Percentiles rank a stretch among this genome's conserved stretches.
Conservation (phyloP, 2,888 invertebrate species). For the Phortica okadai region DNA sequence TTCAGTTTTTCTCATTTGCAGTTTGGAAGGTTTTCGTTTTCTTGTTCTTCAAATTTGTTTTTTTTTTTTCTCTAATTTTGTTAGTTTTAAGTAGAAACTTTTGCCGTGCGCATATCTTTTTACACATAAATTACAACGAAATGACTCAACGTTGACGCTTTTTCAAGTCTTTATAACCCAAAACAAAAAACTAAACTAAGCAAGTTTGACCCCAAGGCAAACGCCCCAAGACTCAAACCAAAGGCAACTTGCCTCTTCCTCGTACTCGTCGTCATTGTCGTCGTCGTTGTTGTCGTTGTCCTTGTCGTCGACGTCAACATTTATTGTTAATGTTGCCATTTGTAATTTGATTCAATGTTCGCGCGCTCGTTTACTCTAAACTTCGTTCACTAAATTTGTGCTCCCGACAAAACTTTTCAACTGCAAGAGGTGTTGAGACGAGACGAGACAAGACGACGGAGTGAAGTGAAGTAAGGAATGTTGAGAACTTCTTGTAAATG, state of each 20-base stretch:
- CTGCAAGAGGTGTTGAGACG: background rate
- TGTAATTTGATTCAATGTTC: conserved; percentile 17
- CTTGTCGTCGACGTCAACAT: conserved; percentile 13
- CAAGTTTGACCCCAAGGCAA: no score
- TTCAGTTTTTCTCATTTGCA: conserved; percentile 15
- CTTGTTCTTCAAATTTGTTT: conserved; percentile 42
- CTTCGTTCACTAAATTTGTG: background rate
- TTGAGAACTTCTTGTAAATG: conserved; percentile 7
- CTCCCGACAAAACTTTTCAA: background rate
- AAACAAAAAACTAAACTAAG: no score
- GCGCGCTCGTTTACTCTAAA: background rate
- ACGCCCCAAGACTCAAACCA: no score
- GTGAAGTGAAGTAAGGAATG: background rate
- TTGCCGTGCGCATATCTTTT: conserved; percentile 29
- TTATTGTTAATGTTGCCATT: conserved; percentile 24
- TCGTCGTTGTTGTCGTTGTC: background rate
- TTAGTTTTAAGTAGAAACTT: conserved; percentile 41
- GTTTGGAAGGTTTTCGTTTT: background rate
- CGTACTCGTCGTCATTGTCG: background rate
- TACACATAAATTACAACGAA: conserved; percentile 14
- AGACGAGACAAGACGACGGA: background rate
- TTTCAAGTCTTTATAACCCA: no score
- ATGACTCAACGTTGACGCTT: background rate
- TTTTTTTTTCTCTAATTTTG: conserved; percentile 39
- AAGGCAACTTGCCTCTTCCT: background rate